A percentile compares a stretch with the other conserved stretches of the same genome.
phyloP scores from a whole-genome alignment of 2,797 vertebrate genomes.

The Gambelia wislizenii region DNA sequence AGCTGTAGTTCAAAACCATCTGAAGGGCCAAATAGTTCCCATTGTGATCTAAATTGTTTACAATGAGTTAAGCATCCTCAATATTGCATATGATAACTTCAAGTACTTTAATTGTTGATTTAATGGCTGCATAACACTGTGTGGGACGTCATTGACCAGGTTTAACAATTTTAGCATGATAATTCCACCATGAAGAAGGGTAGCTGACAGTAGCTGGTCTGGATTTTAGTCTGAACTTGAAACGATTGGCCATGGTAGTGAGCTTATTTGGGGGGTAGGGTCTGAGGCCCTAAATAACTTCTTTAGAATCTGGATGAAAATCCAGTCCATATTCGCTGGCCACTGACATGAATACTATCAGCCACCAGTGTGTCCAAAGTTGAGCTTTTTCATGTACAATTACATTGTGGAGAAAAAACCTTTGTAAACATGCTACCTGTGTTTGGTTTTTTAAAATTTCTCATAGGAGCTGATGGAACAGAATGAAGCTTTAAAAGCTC shows the following conservation, averaged over 20 bases:
- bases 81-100: neutral
- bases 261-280: no score
- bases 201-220: no score
- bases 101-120: neutral
- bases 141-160: neutral
- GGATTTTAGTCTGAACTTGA: no score
- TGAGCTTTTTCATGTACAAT: neutral
- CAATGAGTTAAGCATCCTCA: neutral
- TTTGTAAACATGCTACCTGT: conserved; percentile 24
- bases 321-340: no score
- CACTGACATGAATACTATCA: no score
- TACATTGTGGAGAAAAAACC: neutral
- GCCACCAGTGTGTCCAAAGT: no score
- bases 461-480: conserved; percentile 93
- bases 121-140: neutral
- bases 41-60: neutral
- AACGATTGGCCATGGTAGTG: no score
- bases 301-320: no score
- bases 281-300: no score
- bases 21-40: neutral
- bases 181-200: no score
- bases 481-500: conserved; percentile 90
- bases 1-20: neutral
- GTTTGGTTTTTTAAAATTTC: conserved; percentile 53
- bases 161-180: neutral